A percentile compares a stretch with the other conserved stretches of the same genome.
Evolutionary conservation across 1,140 invertebrate genomes (phyloP).

Genomic region (Coptotermes formosanus): DNA sequence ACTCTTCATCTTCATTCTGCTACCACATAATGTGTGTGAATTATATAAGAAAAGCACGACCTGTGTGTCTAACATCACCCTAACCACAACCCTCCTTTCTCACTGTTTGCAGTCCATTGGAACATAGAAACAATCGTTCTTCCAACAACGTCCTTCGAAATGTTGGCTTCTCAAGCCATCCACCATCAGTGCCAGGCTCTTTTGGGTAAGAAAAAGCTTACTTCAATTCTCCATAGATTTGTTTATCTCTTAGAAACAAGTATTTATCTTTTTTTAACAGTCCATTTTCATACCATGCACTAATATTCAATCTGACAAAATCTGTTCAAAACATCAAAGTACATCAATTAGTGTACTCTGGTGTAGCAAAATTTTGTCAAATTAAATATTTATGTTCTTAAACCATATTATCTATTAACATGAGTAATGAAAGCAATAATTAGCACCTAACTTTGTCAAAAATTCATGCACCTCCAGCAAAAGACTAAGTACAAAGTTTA

Average conservation of each 20-base stretch:
- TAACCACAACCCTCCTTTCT: conserved; percentile 11
- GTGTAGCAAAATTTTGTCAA: too few species aligned
- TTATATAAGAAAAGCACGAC: neutral
- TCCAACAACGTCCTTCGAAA: conserved; percentile 27
- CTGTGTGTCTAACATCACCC: conserved; percentile 14
- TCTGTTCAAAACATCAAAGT: too few species aligned
- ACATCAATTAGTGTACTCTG: too few species aligned
- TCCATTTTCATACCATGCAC: too few species aligned
- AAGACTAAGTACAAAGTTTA: too few species aligned
- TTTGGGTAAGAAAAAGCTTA: conserved; percentile 33
- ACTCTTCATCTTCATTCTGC: conserved; percentile 8
- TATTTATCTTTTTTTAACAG: neutral
- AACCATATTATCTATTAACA: too few species aligned
- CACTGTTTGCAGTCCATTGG: conserved; percentile 27
- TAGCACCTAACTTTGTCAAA: too few species aligned
- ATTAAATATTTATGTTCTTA: too few species aligned
- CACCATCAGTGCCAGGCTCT: conserved; percentile 20
- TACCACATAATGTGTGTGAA: neutral
- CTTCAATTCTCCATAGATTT: neutral
- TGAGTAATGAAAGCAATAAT: too few species aligned
- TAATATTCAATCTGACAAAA: too few species aligned
- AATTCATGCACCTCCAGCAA: too few species aligned
- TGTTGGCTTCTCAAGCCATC: conserved; percentile 28
- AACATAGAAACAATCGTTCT: conserved; percentile 29
- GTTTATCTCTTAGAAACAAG: neutral